Conservation (phyloP, 2,888 invertebrate species). For the Rhamphomyia laevipes region DNA sequence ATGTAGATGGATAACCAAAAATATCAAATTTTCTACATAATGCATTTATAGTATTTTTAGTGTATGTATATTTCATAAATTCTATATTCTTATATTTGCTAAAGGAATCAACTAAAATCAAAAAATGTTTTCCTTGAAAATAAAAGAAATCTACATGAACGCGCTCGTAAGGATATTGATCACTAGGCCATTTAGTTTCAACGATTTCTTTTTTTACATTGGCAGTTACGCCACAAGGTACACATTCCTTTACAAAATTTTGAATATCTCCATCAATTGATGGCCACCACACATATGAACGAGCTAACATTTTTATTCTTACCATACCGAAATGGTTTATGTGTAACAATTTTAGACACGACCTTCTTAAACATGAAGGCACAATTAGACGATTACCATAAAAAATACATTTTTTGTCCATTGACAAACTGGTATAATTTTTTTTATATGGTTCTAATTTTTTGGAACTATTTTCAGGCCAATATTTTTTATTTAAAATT, state of each 20-base stretch:
- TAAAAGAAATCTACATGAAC: conserved; percentile 8
- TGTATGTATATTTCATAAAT: neutral
- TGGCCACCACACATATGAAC: conserved; percentile 5
- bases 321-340: conserved; percentile 4
- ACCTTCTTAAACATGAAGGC: neutral
- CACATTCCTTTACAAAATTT: conserved; percentile 4
- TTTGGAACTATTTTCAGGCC: conserved; percentile 1
- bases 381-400: conserved; percentile 5
- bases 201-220: too few relatives aligned
- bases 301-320: conserved; percentile 7
- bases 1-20: conserved; percentile 1
- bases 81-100: conserved; percentile 4
- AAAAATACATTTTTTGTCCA: conserved; percentile 3
- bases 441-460: conserved; percentile 1
- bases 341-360: neutral
- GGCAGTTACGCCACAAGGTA: conserved; percentile 4
- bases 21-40: neutral
- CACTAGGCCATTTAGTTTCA: conserved; percentile 2
- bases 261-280: conserved; percentile 5
- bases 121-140: conserved; percentile 5
- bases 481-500: neutral
- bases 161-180: conserved; percentile 3
- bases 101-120: conserved; percentile 3
- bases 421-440: conserved; percentile 2
- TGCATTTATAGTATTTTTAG: neutral